Conservation (phyloP, 2,797 vertebrate genomes). For the Furcifer pardalis region DNA sequence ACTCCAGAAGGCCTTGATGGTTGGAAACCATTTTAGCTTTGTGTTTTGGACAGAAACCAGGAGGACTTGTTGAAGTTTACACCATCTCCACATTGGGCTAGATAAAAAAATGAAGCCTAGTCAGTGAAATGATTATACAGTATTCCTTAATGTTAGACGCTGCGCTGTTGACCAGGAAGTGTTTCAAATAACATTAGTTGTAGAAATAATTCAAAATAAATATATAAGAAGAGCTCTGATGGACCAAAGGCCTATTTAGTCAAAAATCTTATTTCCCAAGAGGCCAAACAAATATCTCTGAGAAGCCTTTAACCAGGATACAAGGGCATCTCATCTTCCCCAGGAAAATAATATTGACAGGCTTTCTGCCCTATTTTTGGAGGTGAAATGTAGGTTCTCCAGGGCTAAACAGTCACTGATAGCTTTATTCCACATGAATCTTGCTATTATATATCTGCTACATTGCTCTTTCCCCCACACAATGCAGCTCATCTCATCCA, state of each 20-base stretch:
- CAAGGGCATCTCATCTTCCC: neutral
- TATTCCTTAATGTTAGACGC: neutral
- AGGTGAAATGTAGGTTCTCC: neutral
- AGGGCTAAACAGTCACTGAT: neutral
- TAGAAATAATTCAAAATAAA: neutral
- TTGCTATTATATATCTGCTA: too few relatives aligned
- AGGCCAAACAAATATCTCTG: neutral
- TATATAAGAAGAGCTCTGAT: neutral
- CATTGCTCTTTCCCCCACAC: neutral
- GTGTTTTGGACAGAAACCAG: neutral
- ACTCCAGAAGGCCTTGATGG: neutral
- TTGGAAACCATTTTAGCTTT: neutral
- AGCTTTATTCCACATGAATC: neutral
- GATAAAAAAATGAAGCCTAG: neutral
- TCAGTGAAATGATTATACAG: neutral
- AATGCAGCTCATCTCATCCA: neutral
- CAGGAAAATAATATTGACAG: neutral
- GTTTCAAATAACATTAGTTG: neutral
- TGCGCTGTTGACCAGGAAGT: neutral
- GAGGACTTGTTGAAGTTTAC: neutral
- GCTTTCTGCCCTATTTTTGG: neutral
- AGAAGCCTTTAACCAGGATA: neutral
- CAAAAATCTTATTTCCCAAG: neutral
- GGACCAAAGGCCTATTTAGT: neutral
- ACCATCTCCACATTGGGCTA: neutral